Conservation (phyloP, 2,113 vertebrate species). For the Megaleporinus macrocephalus region DNA sequence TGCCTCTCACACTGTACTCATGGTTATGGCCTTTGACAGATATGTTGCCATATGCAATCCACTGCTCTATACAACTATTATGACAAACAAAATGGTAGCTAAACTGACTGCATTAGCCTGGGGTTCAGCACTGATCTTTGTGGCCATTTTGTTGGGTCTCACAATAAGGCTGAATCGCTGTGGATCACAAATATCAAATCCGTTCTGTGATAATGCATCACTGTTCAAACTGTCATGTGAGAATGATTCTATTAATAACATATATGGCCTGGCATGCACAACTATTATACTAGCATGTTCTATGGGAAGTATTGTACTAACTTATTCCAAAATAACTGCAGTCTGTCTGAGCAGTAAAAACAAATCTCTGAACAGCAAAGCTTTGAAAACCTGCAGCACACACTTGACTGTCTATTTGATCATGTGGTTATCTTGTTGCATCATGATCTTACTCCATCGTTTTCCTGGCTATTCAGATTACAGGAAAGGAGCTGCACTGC, state of each 20-base stretch:
- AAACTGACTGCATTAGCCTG: slow-evolving; percentile 60
- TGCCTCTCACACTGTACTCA: slow-evolving; percentile 58
- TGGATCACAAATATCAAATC: slow-evolving; percentile 52
- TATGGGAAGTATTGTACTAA: slow-evolving; percentile 51
- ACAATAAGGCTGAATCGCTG: slow-evolving; percentile 59
- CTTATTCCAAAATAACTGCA: slow-evolving; percentile 59
- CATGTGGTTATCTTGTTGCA: slow-evolving; percentile 41
- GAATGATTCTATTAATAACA: slow-evolving; percentile 56
- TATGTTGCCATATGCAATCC: slow-evolving; percentile 71
- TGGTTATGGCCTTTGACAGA: slow-evolving; percentile 72
- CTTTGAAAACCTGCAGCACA: slow-evolving; percentile 10
- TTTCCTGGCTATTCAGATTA: slow-evolving; percentile 35
- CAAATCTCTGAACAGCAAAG: slow-evolving; percentile 22
- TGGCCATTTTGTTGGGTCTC: slow-evolving; percentile 54
- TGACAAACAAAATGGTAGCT: slow-evolving; percentile 60
- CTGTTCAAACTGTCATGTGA: slow-evolving; percentile 69
- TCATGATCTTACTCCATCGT: slow-evolving; percentile 53
- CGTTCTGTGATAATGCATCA: slow-evolving; percentile 67
- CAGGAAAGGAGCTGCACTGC: slow-evolving; percentile 51
- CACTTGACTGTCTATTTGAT: slow-evolving; percentile 37
- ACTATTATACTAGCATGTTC: slow-evolving; percentile 52
- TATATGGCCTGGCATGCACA: slow-evolving; percentile 59
- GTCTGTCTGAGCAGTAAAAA: slow-evolving; percentile 54
- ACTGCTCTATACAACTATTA: slow-evolving; percentile 61
- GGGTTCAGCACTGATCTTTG: not conserved